These are phyloP conservation scores for Cataglyphis livida DNA, from an alignment of 2,888 invertebrate species.

Conservation along the genomic window DNA sequence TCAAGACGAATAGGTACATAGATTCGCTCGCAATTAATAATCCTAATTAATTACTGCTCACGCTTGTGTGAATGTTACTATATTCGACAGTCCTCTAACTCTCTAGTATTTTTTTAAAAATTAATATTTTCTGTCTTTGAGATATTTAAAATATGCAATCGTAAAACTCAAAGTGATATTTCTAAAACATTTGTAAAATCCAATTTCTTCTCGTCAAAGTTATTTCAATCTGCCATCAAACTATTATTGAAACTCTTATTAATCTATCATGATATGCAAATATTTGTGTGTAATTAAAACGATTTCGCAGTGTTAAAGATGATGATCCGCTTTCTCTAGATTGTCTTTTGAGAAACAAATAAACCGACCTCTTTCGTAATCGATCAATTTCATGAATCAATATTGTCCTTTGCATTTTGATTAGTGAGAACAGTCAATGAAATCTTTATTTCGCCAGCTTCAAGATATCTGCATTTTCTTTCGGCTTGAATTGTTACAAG, in stretches of 20 bases:
- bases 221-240: background rate
- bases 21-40: conserved; percentile 11
- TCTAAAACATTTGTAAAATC: background rate
- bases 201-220: background rate
- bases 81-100: background rate
- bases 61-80: background rate
- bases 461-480: background rate
- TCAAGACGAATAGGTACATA: background rate
- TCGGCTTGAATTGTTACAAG: background rate
- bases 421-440: conserved; percentile 19
- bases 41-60: background rate
- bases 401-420: conserved; percentile 66
- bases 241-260: background rate
- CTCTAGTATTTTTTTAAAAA: background rate
- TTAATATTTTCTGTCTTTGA: background rate
- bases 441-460: conserved; percentile 50
- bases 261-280: background rate
- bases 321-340: background rate
- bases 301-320: background rate
- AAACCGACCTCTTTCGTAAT: conserved; percentile 17
- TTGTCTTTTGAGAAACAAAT: background rate
- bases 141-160: background rate
- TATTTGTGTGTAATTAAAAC: conserved; percentile 17
- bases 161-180: background rate
- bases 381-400: conserved; percentile 68